These are phyloP conservation scores for Myopa tessellatipennis DNA, from an alignment of 2,888 invertebrate genomes.

Conservation along the genomic window DNA sequence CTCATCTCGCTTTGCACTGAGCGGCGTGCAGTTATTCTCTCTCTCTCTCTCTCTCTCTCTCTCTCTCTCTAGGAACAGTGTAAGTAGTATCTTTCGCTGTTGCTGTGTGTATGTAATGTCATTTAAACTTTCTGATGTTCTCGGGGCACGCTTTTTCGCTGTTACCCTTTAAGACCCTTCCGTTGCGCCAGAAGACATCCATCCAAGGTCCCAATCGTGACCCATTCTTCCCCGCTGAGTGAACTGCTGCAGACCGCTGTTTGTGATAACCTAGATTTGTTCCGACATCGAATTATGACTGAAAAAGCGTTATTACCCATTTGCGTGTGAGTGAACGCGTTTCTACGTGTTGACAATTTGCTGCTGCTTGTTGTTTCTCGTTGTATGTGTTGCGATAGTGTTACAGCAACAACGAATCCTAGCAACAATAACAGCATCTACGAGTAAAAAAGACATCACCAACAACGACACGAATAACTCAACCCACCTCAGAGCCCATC, in stretches of 20 bases:
- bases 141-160: not conserved
- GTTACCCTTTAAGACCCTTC: not conserved
- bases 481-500: not conserved
- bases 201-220: not conserved
- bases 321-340: constrained; percentile 65
- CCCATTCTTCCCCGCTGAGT: not conserved
- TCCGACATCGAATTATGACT: constrained; percentile 60
- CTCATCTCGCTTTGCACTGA: not conserved
- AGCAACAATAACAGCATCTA: constrained; percentile 19
- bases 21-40: not conserved
- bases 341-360: constrained; percentile 66
- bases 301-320: constrained; percentile 65
- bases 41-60: not conserved
- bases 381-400: constrained; percentile 16
- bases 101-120: not conserved
- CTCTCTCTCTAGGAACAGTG: not conserved
- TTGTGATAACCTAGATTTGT: constrained; percentile 61
- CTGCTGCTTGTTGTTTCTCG: constrained; percentile 41
- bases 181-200: not conserved
- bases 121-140: not conserved
- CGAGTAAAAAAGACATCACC: constrained; percentile 8
- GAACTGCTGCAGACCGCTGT: too few species aligned
- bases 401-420: constrained; percentile 27
- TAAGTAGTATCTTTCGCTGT: not conserved
- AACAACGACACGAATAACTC: constrained; percentile 7